Base-by-base conservation (phyloP, 1,140 invertebrate genomes). In the Babylonia areolata region DNA sequence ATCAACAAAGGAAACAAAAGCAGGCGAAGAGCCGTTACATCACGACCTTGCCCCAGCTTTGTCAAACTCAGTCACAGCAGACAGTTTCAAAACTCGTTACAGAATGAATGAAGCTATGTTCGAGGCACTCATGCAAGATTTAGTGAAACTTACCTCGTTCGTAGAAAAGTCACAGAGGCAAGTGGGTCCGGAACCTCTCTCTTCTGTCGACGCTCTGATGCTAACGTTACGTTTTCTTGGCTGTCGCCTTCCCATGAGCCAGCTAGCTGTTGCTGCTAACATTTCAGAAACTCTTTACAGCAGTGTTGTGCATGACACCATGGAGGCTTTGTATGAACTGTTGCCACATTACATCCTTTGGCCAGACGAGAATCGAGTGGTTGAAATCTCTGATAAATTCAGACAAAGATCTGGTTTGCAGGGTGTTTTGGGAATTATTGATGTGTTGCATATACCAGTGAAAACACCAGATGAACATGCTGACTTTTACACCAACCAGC, bases 201-300 rank as follows among this genome's bases (percentile, higher is more conserved):
- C 78, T 80, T 69, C 64, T 33, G 9, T 69, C 23, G 17, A 28
- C 15, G 71, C 37, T 69, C 35, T 87, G 33, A 33, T 85, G 77
- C 79, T 87, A 40, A 81, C 83, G 37, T 73, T 87, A 35, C 42
- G 80, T 31, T 87, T 85, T 58, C 81, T 87, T 35, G 86, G 86
- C 15, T 71, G 83, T 40, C 54, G 64, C 31, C 64, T 81, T 40
- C 9, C 58, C 11, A 42, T 85, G 31, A 46, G 28, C 31, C 23
- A 87, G 35, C 69, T 87, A 5, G 82, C 83, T 75, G 64, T 40
- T 31, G 81, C 23, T 46, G 80, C 84, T 17, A 42, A 80, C 28
- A 31, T 87, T 20, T 37, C 39, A 23, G 51, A 79, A 46, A 39
- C 33, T 42, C 20, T 69, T 0, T 46, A 40, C 9, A 42, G 40